These are phyloP conservation scores for Beris chalybata DNA, from an alignment of 2,888 invertebrate species.

Conservation along the genomic window DNA sequence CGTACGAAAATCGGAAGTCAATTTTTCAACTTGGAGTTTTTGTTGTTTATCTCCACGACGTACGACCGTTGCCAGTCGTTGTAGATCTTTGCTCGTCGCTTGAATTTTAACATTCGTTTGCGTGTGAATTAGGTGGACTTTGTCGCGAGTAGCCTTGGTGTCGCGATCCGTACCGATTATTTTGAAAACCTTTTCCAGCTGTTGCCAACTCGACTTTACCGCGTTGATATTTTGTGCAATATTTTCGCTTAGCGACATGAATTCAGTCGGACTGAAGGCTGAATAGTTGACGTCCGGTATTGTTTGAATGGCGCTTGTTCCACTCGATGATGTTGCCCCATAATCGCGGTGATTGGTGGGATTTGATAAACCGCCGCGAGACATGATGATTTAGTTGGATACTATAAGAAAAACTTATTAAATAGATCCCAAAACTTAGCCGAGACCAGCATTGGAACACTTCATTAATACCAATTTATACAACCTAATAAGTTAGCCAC, in stretches of 20 bases:
- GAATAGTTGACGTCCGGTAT: slow-evolving; percentile 71
- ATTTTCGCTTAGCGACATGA: slow-evolving; percentile 77
- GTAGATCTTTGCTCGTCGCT: slow-evolving; percentile 72
- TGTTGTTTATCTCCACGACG: slow-evolving; percentile 75
- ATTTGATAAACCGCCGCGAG: slow-evolving; percentile 25
- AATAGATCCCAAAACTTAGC: too few species aligned
- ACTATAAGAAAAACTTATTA: too few species aligned
- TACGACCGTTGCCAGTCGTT: slow-evolving; percentile 70
- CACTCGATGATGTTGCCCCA: slow-evolving; percentile 50
- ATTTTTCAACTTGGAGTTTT: slow-evolving; percentile 79
- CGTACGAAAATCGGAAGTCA: slow-evolving; percentile 80
- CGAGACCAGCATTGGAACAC: too few species aligned
- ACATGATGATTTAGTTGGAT: slow-evolving; percentile 20
- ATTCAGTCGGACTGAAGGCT: slow-evolving; percentile 72
- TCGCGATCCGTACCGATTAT: slow-evolving; percentile 76
- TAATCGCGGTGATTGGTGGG: slow-evolving; percentile 47
- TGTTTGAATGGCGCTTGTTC: slow-evolving; percentile 42
- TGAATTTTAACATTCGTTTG: slow-evolving; percentile 74
- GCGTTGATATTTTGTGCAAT: slow-evolving; percentile 80
- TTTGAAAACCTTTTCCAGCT: slow-evolving; percentile 73
- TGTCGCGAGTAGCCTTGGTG: slow-evolving; percentile 67
- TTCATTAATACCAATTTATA: too few species aligned
- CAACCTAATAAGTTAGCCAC: too few species aligned
- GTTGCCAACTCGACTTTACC: slow-evolving; percentile 72
- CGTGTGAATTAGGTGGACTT: slow-evolving; percentile 72